phyloP scores from a whole-genome alignment of 2,888 invertebrate genomes.

The Hartigia nigra region DNA sequence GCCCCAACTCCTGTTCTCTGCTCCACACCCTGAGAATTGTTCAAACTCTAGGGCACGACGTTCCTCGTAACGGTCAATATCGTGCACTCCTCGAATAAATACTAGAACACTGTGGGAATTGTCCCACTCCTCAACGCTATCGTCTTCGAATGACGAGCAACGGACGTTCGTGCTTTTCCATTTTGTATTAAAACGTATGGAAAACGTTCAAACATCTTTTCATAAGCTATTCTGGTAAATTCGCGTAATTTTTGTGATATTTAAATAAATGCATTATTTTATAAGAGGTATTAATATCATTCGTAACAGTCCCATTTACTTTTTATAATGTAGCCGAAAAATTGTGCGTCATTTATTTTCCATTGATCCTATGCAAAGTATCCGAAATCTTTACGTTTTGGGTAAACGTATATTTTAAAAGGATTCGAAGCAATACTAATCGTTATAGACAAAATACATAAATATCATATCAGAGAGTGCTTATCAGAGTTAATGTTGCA shows the following conservation, averaged over 20 bases:
- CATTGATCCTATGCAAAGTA: too few species aligned
- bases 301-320: background rate
- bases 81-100: slow-evolving; percentile 57
- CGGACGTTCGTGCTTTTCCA: background rate
- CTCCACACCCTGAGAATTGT: slow-evolving; percentile 45
- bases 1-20: slow-evolving; percentile 2
- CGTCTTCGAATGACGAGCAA: background rate
- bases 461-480: background rate
- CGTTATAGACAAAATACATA: background rate
- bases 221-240: too few species aligned
- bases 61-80: slow-evolving; percentile 62
- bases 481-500: too few species aligned
- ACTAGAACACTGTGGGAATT: slow-evolving; percentile 58
- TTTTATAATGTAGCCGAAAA: background rate
- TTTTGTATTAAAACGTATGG: background rate
- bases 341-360: too few species aligned
- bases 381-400: too few species aligned
- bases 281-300: too few species aligned
- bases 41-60: slow-evolving; percentile 40
- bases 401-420: too few species aligned
- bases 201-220: background rate
- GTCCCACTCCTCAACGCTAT: slow-evolving; percentile 35
- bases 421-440: too few species aligned
- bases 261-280: too few species aligned
- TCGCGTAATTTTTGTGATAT: too few species aligned